Percentiles rank a stretch among this genome's conserved stretches.
Conservation (phyloP, 64 coral and sea anemone species). For the Platygyra sinensis region DNA sequence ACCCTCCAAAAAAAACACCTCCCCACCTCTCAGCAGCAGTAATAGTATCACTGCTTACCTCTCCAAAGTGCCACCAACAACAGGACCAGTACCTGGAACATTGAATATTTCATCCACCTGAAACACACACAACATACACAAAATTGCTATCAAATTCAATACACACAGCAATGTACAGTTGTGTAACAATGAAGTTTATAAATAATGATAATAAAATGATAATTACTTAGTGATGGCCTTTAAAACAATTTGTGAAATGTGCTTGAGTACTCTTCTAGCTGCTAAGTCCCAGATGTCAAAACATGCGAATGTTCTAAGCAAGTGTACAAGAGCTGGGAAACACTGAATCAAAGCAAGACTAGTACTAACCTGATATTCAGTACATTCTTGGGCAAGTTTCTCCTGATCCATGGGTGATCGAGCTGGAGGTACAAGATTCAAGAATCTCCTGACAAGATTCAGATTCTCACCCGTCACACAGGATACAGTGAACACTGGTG, state of each 20-base stretch:
- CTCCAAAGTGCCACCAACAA: constrained; percentile 88
- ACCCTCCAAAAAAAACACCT: no score
- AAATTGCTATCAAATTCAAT: neutral
- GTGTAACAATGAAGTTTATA: no score
- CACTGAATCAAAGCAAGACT: neutral
- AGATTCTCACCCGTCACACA: constrained; percentile 95
- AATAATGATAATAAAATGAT: no score
- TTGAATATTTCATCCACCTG: constrained; percentile 96
- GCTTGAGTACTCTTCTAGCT: no score
- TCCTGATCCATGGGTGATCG: constrained; percentile 88
- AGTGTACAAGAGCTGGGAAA: neutral
- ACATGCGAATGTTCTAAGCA: no score
- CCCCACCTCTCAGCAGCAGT: no score
- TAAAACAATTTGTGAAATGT: no score
- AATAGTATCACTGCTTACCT: constrained; percentile 51
- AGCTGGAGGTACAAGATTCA: constrained; percentile 84
- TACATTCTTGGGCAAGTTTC: constrained; percentile 77
- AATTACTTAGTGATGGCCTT: no score
- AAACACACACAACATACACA: neutral
- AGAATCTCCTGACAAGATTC: constrained; percentile 84
- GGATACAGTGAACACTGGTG: constrained; percentile 94
- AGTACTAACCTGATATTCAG: constrained; percentile 69
- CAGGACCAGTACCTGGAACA: constrained; percentile 94
- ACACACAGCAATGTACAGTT: no score
- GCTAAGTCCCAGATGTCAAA: no score